Conservation (phyloP, 2,113 vertebrate genomes). For the Pangasianodon gigas region DNA sequence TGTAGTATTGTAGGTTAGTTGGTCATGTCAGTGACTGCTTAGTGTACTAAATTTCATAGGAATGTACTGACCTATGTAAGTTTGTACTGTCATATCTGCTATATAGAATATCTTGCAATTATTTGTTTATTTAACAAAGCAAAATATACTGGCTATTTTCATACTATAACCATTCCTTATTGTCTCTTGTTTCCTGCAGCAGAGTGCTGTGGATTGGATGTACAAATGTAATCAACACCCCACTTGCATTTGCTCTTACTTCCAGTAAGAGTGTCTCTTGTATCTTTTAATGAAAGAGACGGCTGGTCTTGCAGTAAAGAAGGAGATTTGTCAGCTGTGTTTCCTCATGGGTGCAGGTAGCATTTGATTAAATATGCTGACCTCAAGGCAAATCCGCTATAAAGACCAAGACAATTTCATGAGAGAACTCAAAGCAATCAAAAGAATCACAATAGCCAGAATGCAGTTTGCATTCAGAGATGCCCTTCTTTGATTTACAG, state of each 20-base stretch:
- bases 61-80: neutral
- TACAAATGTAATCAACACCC: neutral
- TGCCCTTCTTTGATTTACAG: constrained; percentile 16
- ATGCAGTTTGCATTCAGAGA: constrained; percentile 12
- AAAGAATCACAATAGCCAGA: neutral
- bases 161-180: neutral
- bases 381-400: constrained; percentile 21
- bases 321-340: constrained; percentile 12
- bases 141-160: neutral
- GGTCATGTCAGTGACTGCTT: neutral
- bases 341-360: constrained; percentile 32
- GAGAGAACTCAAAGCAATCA: neutral
- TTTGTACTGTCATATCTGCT: neutral
- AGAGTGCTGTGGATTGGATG: neutral
- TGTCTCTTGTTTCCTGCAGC: neutral
- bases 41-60: neutral
- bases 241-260: neutral
- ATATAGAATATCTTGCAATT: neutral
- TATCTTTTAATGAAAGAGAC: constrained; percentile 21
- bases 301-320: constrained; percentile 27
- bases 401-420: constrained; percentile 29
- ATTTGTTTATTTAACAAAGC: neutral
- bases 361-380: constrained; percentile 36
- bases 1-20: neutral
- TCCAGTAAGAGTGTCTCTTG: neutral